Percentiles rank a stretch among this genome's conserved stretches.
Evolutionary conservation across 2,797 vertebrate genomes (phyloP).

Genomic region (Lithobates sylvaticus): DNA sequence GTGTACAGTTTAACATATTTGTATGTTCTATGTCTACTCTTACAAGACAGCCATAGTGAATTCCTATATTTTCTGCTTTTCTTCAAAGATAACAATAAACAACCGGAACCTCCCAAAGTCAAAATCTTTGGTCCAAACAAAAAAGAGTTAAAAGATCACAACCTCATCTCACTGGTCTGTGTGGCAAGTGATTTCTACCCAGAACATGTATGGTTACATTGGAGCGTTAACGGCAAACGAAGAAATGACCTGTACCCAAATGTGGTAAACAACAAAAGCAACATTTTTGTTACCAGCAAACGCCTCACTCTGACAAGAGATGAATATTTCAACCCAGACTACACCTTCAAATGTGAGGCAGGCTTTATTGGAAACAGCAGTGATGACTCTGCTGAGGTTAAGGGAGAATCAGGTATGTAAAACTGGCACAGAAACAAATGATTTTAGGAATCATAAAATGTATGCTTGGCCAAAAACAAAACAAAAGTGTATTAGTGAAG

Average conservation of each 20-base stretch:
- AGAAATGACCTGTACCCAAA: slow-evolving; percentile 37
- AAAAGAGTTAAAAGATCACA: slow-evolving; percentile 69
- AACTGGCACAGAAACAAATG: neutral
- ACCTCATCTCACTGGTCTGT: slow-evolving; percentile 75
- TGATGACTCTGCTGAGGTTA: neutral
- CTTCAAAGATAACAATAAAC: slow-evolving; percentile 36
- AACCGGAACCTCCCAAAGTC: slow-evolving; percentile 61
- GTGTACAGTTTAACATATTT: too few relatives aligned
- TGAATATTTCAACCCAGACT: slow-evolving; percentile 71
- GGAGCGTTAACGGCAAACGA: slow-evolving; percentile 69
- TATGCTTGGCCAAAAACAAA: too few relatives aligned
- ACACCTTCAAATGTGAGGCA: slow-evolving; percentile 70
- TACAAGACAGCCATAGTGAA: neutral
- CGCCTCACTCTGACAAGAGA: slow-evolving; percentile 69
- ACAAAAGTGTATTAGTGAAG: too few relatives aligned
- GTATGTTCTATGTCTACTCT: too few relatives aligned
- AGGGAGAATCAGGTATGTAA: slow-evolving; percentile 49
- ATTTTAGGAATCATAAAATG: neutral
- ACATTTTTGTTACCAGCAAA: slow-evolving; percentile 69
- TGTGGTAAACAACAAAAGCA: rapidly evolving
- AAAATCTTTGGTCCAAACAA: slow-evolving; percentile 74
- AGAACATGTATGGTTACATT: slow-evolving; percentile 72
- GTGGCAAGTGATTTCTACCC: slow-evolving; percentile 77
- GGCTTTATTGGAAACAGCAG: slow-evolving; percentile 56
- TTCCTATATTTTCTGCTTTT: neutral